Base-by-base conservation (phyloP, 2,797 vertebrate species). In the Margarornis squamiger region DNA sequence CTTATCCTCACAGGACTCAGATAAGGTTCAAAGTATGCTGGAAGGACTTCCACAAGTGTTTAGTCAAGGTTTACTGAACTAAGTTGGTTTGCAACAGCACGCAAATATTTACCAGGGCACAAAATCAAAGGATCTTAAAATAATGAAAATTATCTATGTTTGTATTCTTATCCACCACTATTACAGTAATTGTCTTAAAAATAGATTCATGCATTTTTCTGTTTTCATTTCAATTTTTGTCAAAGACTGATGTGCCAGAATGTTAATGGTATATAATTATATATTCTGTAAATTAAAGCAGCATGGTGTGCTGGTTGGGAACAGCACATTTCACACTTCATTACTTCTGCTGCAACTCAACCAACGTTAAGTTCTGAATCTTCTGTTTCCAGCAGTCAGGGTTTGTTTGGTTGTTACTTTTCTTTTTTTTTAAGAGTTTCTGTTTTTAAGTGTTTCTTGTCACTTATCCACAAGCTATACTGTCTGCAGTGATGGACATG, bases 281-380 rank as follows among this genome's bases (percentile, higher is more conserved):
- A 95, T 97, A 97, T 94, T 95, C 94, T 96, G 84, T 88, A 97
- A 97, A 97, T 97, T 97, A 97, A 98, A 98, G 93, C 96, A 95
- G 93, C 81, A 92, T 93, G 91, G 89, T 46, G 4, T 96, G 92
- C 80, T 91, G 81, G 67, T 90, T 95, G 92, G 96, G 90, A 97
- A 97, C 24, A 95, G 91, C 92, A 95, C 95, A 94, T 97, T 98
- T 97, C 96, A 96, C 78, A 96, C 96, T 94, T 97, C 91, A 96
- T 97, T 97, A 95, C 90, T 91, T 94, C 78, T 93, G 83, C 89
- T 96, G 87, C 75, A 87, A 95, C 80, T 91, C 86, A 91, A 92
- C 85, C 70, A 84, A 61, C 59, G 68, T 74, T 95, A 92, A 88
- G 84, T 84, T 95, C 81, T 66, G 59, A 88, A 82, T 85, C 91